phyloP scores from a whole-genome alignment of 2,888 invertebrate species.

The Mesorhabditis sp. region DNA sequence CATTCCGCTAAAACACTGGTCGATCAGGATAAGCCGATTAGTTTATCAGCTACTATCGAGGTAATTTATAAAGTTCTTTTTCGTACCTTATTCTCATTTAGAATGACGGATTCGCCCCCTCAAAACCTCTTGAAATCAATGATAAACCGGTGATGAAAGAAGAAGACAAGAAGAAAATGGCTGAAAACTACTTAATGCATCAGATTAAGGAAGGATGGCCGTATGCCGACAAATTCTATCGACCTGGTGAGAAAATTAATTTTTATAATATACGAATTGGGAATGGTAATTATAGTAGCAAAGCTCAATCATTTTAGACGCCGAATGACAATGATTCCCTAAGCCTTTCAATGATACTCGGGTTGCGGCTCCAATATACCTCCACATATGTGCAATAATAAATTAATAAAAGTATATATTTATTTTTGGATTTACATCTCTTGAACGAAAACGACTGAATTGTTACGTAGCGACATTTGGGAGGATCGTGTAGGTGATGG shows the following conservation, averaged over 20 bases:
- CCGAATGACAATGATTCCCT: no score
- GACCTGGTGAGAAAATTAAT: constrained; percentile 33
- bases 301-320: no score
- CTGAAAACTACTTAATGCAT: constrained; percentile 43
- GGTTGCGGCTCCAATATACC: no score
- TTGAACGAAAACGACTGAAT: not conserved
- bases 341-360: no score
- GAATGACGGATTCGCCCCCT: not conserved
- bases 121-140: not conserved
- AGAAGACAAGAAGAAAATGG: constrained; percentile 35
- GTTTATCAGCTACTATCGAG: not conserved
- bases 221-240: constrained; percentile 53
- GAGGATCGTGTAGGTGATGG: not conserved
- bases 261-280: not conserved
- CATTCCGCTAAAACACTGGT: not conserved
- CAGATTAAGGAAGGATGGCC: constrained; percentile 56
- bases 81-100: not conserved
- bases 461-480: not conserved
- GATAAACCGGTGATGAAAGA: not conserved
- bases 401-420: no score
- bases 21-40: not conserved
- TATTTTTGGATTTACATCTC: not conserved
- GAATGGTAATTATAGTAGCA: no score
- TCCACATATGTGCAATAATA: no score
- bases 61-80: not conserved